Percentiles rank a stretch among this genome's conserved stretches.
phyloP scores from a whole-genome alignment of 2,797 vertebrate species.

The Otus scops region DNA sequence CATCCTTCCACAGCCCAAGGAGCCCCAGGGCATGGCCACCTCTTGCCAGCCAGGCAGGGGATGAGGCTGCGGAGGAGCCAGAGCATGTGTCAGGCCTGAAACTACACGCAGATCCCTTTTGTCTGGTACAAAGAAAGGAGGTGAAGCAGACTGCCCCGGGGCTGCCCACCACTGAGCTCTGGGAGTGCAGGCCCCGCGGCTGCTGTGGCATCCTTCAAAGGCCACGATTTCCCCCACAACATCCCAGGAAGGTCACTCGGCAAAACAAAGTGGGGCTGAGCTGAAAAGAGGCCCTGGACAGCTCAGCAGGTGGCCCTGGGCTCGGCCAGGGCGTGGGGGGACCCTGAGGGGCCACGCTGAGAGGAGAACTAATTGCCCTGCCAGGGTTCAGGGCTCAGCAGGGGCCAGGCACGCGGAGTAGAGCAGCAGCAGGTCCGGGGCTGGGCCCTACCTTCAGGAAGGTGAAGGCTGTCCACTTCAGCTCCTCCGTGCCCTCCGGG shows the following conservation, averaged over 20 bases:
- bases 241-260: not conserved
- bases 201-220: not conserved
- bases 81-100: not conserved
- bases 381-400: not conserved
- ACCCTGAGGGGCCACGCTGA: not conserved
- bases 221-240: not conserved
- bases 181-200: not conserved
- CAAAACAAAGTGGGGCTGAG: not conserved
- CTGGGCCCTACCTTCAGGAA: conserved; percentile 88
- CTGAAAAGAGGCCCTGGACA: not conserved
- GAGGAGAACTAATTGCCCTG: not conserved
- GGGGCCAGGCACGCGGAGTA: rapidly evolving
- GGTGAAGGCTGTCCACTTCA: conserved; percentile 98
- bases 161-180: not conserved
- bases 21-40: not conserved
- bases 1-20: not conserved
- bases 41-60: not conserved
- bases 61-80: not conserved
- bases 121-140: not conserved
- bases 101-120: not conserved
- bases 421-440: not conserved
- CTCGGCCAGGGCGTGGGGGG: not conserved
- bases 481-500: conserved; percentile 94
- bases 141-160: not conserved
- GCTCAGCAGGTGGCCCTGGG: rapidly evolving